Evolutionary conservation across 2,888 invertebrate genomes (phyloP), one percentile per base, ranked within the genome.

Genomic region (Plusia festucae): DNA sequence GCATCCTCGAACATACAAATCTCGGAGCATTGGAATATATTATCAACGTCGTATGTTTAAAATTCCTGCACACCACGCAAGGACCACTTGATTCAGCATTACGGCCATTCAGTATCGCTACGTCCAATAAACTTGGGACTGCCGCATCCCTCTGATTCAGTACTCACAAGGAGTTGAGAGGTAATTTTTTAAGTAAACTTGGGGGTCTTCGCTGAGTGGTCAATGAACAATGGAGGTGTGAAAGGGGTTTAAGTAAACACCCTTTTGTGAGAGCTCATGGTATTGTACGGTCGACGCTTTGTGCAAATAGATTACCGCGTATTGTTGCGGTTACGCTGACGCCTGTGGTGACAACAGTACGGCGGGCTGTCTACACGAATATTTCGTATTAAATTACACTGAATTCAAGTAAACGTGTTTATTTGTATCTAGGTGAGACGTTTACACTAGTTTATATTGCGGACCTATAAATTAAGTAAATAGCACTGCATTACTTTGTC

Each of bases 181-280:
- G 85, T 72, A 79, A 60, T 65, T 78, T 77, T 71, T 73, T 67
- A 70, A 76, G 82, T 62, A 75, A 75, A 68, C 68, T 63, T 62
- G 60, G 69, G 71, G 90, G 66, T 88, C 93, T 82, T 58, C 13
- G 55, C 64, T 72, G 59, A 80, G 71, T 90, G 91, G 93, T 63
- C 70, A 69, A 46, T 63, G 84, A 90, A 93, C 93, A 93, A 93
- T 92, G 80, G 92, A 93, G 90, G 93, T 93, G 93, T 91, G 93
- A 93, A 93, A 93, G 93, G 93, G 93, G 93, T 93, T 93, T 92
- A 92, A 90, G 92, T 93, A 93, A 93, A 93, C 93, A 93, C 91
- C 92, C 93, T 91, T 92, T 93, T 93, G 92, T 93, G 88, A 85
- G 88, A 89, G 87, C 87, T 87, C 90, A 85, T 82, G 83, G 88